Percentiles rank a stretch among this genome's conserved stretches.
Conservation (phyloP, 2,888 invertebrate species). For the Watsonalla cultraria region DNA sequence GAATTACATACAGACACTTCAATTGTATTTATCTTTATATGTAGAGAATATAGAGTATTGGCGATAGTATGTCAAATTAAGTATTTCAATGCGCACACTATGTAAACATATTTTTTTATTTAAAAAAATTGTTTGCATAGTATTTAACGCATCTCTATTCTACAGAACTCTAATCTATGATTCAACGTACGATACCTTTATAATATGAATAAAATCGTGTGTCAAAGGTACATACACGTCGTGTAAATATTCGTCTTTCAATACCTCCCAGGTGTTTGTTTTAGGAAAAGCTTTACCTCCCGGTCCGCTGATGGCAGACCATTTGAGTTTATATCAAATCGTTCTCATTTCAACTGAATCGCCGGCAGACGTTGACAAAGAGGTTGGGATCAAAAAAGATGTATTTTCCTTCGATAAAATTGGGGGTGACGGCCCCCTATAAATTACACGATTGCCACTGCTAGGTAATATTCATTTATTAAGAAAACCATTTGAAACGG, state of each 20-base stretch:
- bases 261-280: slow-evolving; percentile 9
- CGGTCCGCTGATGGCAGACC: slow-evolving; percentile 27
- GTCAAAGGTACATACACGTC: background rate
- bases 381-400: slow-evolving; percentile 61
- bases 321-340: slow-evolving; percentile 62
- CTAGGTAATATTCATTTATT: slow-evolving; percentile 30
- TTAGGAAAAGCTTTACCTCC: slow-evolving; percentile 35
- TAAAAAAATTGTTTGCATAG: too few relatives aligned
- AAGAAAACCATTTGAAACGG: slow-evolving; percentile 1
- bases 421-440: slow-evolving; percentile 40
- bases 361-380: slow-evolving; percentile 67
- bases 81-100: too few relatives aligned
- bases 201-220: too few relatives aligned
- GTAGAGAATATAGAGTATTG: too few relatives aligned
- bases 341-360: slow-evolving; percentile 57
- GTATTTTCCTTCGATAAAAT: slow-evolving; percentile 70
- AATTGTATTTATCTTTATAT: too few relatives aligned
- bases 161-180: too few relatives aligned
- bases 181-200: too few relatives aligned
- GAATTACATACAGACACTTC: too few relatives aligned
- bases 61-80: too few relatives aligned
- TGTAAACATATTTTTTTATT: too few relatives aligned
- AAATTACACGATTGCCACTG: slow-evolving; percentile 31
- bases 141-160: too few relatives aligned
- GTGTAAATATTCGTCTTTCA: slow-evolving; percentile 5